phyloP scores from a whole-genome alignment of 2,888 invertebrate species.

The Nemoura dubitans region DNA sequence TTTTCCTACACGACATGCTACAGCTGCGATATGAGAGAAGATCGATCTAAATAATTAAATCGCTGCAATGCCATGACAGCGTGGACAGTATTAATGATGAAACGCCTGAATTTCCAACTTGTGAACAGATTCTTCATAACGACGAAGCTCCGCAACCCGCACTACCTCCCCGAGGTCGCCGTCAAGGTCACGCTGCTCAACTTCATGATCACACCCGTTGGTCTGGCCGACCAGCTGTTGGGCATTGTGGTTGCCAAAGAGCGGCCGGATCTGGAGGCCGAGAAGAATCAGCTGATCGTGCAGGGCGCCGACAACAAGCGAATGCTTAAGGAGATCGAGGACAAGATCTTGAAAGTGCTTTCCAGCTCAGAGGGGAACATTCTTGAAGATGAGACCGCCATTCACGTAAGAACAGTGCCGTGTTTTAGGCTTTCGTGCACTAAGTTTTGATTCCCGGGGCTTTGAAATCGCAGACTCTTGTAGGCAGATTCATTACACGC shows the following conservation, averaged over 20 bases:
- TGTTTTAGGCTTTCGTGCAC: no score
- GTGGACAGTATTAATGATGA: not conserved
- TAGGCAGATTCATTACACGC: no score
- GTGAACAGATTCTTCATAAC: conserved; percentile 84
- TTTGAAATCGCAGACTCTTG: no score
- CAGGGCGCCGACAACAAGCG: conserved; percentile 87
- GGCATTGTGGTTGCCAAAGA: conserved; percentile 92
- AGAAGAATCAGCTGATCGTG: conserved; percentile 86
- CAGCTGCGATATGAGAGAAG: no score
- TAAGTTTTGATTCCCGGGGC: no score
- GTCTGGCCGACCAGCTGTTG: conserved; percentile 88
- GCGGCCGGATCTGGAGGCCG: conserved; percentile 89
- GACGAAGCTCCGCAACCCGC: conserved; percentile 92
- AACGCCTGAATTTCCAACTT: not conserved
- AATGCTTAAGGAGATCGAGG: conserved; percentile 86
- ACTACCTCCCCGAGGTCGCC: conserved; percentile 92
- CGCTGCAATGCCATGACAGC: no score
- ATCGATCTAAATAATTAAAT: no score
- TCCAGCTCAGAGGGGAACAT: conserved; percentile 79
- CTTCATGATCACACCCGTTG: conserved; percentile 91
- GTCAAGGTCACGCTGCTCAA: conserved; percentile 91
- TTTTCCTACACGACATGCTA: not conserved
- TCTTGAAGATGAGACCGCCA: conserved; percentile 92
- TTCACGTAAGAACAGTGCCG: conserved; percentile 62
- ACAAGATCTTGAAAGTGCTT: conserved; percentile 84